Conservation (phyloP, 1,140 invertebrate species). For the Neodiprion fabricii region DNA sequence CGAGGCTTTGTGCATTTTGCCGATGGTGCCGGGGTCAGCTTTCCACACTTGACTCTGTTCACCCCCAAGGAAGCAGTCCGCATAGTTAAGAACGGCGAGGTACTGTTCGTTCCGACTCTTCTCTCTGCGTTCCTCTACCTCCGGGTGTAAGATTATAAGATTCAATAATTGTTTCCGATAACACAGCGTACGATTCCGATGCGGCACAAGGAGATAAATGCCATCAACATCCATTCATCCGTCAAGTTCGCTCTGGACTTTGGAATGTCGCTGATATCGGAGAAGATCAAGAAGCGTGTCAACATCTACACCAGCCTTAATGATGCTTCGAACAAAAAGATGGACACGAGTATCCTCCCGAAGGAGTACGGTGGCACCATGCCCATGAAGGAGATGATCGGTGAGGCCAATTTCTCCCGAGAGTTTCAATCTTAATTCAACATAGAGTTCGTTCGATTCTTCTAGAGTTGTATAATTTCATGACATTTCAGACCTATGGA, state of each 20-base stretch:
- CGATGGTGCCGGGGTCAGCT: slow-evolving; percentile 75
- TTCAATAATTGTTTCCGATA: background rate
- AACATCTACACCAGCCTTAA: slow-evolving; percentile 71
- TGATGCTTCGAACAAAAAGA: slow-evolving; percentile 65
- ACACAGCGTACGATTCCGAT: slow-evolving; percentile 79
- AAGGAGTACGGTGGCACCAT: slow-evolving; percentile 82
- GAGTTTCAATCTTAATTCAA: slow-evolving; percentile 10
- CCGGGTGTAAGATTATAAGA: background rate
- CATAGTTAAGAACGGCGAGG: slow-evolving; percentile 82
- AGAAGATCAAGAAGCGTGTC: slow-evolving; percentile 80
- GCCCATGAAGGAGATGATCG: slow-evolving; percentile 85
- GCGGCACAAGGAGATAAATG: slow-evolving; percentile 84
- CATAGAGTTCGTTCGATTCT: background rate
- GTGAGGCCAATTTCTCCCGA: slow-evolving; percentile 56
- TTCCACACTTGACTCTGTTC: slow-evolving; percentile 77
- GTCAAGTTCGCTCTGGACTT: slow-evolving; percentile 83
- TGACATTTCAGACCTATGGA: slow-evolving; percentile 67
- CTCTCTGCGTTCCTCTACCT: background rate
- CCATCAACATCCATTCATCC: slow-evolving; percentile 77
- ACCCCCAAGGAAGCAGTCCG: slow-evolving; percentile 78
- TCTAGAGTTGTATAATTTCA: background rate
- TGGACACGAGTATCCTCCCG: slow-evolving; percentile 74
- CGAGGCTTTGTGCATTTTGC: slow-evolving; percentile 76
- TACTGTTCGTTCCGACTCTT: slow-evolving; percentile 44
- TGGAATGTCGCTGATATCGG: slow-evolving; percentile 79